Evolutionary conservation across 2,113 vertebrate species (phyloP), one percentile per base, ranked within the genome.

Genomic region (Polyodon spathula): DNA sequence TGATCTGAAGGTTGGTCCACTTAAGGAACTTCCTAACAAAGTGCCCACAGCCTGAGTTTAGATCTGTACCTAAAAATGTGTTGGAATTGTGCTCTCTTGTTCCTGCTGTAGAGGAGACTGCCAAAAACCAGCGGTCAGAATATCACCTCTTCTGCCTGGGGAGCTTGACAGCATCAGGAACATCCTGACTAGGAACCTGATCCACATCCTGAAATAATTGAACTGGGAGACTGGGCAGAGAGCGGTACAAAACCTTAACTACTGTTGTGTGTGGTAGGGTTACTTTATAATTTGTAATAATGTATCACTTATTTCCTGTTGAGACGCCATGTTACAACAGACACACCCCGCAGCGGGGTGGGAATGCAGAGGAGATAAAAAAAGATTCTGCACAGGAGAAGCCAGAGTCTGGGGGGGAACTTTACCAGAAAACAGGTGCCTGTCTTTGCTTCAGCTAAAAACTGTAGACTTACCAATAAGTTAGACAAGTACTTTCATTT

Each of bases 291-390:
- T 43, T 39, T 43, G 9, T 58, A 16, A 42, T 11, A 27, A 6
- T 42, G 17, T 56, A 7, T 56, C 39, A 5, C 1, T 37, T 40
- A 64, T 1, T 71, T 1, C 27, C 1, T 1, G 10, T 2, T 70
- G 84, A 92, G 75, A 84, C 75, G 1, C 85, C 81, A 0, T 80
- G 85, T 0, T 93, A 92, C 77, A 93, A 78, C 72, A 84, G 86
- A 65, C 88, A 93, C 69, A 88, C 80, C 1, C 80, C 92, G 55
- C 81, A 86, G 0, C 80, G 81, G 17, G 84, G 88, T 11, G 63
- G 62, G 0, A 68, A 71, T 42, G 48, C 61, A 0, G 69, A 72
- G 15, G 71, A 76, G 40, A 68, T 75, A 9, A 77, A 86, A 86
- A 70, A 84, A 83, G 68, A 76, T 86, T 37, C 64, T 85, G 11